phyloP scores from a whole-genome alignment of 2,797 vertebrate species.

The Mormyrus hasselquistii region DNA sequence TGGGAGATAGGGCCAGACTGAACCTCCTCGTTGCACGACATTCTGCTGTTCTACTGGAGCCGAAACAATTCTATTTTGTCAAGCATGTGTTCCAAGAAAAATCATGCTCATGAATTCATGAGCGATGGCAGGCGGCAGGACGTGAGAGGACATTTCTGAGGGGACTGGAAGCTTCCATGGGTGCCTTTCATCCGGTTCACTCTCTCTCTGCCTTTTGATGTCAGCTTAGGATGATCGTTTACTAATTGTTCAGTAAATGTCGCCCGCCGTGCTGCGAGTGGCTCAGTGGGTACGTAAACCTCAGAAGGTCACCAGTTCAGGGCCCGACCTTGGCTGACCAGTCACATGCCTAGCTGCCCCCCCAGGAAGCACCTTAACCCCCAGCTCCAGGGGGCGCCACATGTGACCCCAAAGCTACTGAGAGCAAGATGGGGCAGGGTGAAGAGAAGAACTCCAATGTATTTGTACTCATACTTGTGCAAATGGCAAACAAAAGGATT shows the following conservation, averaged over 20 bases:
- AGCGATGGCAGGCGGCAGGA: not conserved
- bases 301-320: not conserved
- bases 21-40: not conserved
- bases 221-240: not conserved
- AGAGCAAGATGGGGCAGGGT: not conserved
- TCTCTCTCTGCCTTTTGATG: not conserved
- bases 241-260: not conserved
- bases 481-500: not conserved
- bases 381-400: not conserved
- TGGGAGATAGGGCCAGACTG: not conserved
- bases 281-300: not conserved
- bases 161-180: not conserved
- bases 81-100: slow-evolving; percentile 1
- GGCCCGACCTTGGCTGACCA: not conserved
- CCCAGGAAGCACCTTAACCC: not conserved
- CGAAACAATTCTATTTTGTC: not conserved
- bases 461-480: not conserved
- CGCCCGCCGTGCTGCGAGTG: not conserved
- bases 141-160: not conserved
- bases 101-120: not conserved
- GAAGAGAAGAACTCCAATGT: not conserved
- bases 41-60: not conserved
- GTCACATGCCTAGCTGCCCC: not conserved
- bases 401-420: not conserved
- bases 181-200: not conserved